Evolutionary conservation across 1,140 invertebrate species (phyloP), one percentile per base, ranked within the genome.

Genomic region (Platyura marginata): DNA sequence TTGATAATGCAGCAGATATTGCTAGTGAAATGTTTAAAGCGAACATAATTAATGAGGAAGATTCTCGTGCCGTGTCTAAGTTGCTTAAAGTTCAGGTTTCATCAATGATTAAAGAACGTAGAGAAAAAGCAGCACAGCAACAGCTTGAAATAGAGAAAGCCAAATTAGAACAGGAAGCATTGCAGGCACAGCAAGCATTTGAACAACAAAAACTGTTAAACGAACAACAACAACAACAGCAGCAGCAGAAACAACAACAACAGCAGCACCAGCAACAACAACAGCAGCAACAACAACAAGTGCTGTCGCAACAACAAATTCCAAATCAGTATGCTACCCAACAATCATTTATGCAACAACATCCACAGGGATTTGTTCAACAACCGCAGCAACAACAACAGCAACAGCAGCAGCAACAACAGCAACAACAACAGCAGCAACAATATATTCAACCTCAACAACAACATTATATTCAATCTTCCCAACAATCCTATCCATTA

Each of bases 1-100:
- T 71, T 42, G 95, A 99, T 62, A 83, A 91, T 57, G 85, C 89
- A 46, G 90, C 98, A 55, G 85, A 92, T 57, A 86, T 98, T 44
- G 90, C 92, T 37, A 78, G 83, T 54, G 94, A 96, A 65, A 95
- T 98, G 93, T 83, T 81, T 20, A 86, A 87, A 55, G 82, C 83
- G 10, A 84, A 84, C 40, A 77, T 91, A 45, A 87, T 92, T 49
- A 76, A 84, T 45, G 87, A 91, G 56, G 88, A 92, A 57, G 91
- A 97, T 61, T 79, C 84, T 0, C 75, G 87, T 51, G 79, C 83
- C 36, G 87, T 94, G 3, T 77, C 80, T 36, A 86, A 88, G 52
- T 74, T 95, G 61, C 71, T 97, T 19, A 81, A 85, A 54, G 58
- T 61, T 2, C 59, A 61, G 45, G 57, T 61, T 20, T 51, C 56